Evolutionary conservation across 2,113 vertebrate genomes (phyloP).

Genomic region (Bagarius yarrelli): DNA sequence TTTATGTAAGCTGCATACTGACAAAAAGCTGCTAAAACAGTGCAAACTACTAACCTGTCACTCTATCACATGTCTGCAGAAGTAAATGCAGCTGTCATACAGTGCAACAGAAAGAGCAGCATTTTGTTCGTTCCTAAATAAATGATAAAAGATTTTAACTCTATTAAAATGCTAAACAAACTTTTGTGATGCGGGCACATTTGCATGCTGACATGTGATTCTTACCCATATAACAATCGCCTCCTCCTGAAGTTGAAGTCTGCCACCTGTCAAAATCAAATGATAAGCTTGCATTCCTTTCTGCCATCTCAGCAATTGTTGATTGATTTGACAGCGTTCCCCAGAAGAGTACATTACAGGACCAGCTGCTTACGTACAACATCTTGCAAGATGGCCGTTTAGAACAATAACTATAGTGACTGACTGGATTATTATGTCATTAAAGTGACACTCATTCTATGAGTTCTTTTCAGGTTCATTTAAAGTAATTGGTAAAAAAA

Average conservation of each 20-base stretch:
- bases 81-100: background rate
- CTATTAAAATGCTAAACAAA: background rate
- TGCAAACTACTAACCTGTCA: background rate
- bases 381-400: background rate
- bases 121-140: conserved; percentile 2
- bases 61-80: background rate
- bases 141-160: conserved; percentile 12
- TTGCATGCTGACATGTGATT: conserved; percentile 2
- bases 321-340: background rate
- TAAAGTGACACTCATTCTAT: background rate
- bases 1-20: conserved; percentile 25
- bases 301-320: conserved; percentile 6
- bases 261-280: conserved; percentile 16
- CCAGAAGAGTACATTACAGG: background rate
- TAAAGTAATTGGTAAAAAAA: background rate
- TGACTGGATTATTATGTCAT: conserved; percentile 10
- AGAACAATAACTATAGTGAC: background rate
- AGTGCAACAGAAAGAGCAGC: background rate
- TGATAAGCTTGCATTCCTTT: conserved; percentile 33
- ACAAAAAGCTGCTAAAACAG: background rate
- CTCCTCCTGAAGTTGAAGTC: background rate
- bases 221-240: background rate
- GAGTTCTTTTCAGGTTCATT: background rate
- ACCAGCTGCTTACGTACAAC: background rate
- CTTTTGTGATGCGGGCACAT: conserved; percentile 21